Evolutionary conservation across 2,888 invertebrate genomes (phyloP).

Genomic region (Cryptus viduatorius): DNA sequence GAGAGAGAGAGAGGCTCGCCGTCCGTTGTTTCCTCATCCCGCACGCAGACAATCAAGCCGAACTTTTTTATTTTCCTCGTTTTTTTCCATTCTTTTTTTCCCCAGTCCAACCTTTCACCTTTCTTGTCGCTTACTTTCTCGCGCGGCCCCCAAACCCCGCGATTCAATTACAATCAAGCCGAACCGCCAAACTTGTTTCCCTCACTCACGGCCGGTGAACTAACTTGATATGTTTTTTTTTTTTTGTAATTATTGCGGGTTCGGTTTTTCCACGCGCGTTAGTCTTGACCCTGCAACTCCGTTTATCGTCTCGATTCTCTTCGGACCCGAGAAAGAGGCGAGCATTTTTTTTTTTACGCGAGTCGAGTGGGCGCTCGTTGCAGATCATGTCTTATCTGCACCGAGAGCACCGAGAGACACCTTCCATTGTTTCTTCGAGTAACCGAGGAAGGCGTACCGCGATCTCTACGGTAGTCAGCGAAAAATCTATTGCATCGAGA

Average conservation of each 20-base stretch:
- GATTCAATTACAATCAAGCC: constrained; percentile 66
- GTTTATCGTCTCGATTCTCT: neutral
- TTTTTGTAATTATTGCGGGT: constrained; percentile 52
- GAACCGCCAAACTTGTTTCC: constrained; percentile 49
- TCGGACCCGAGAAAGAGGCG: neutral
- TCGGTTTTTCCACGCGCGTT: constrained; percentile 5
- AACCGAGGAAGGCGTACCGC: neutral
- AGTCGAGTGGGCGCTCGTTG: constrained; percentile 24
- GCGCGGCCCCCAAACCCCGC: constrained; percentile 15
- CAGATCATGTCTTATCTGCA: constrained; percentile 57
- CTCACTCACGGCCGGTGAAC: neutral
- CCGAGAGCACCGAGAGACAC: neutral
- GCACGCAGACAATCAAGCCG: constrained; percentile 29
- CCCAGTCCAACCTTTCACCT: neutral
- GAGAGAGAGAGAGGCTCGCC: neutral
- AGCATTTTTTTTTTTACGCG: neutral
- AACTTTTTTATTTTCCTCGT: constrained; percentile 3
- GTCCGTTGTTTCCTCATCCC: constrained; percentile 28
- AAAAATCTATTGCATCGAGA: constrained; percentile 20
- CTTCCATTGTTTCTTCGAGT: neutral
- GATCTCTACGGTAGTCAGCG: constrained; percentile 24
- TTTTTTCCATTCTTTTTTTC: constrained; percentile 1
- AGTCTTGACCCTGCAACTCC: neutral
- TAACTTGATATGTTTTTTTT: constrained; percentile 11
- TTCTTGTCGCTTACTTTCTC: constrained; percentile 21